A percentile compares a stretch with the other conserved stretches of the same genome.
These are phyloP conservation scores for Triops cancriformis DNA, from an alignment of 1,140 invertebrate species.

Conservation along the genomic window DNA sequence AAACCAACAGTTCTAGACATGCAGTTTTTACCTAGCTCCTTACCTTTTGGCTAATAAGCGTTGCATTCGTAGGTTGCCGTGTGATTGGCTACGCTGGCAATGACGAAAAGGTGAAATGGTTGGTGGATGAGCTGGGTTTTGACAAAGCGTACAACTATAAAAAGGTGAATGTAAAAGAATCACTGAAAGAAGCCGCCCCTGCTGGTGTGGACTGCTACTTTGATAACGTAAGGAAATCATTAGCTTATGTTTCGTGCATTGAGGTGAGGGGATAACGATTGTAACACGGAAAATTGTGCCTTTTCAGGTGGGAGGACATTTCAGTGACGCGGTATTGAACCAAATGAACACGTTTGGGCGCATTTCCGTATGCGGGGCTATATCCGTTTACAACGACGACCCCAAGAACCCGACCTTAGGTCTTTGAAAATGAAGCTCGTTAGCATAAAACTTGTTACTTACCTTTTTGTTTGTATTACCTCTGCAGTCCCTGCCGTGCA, in stretches of 20 bases:
- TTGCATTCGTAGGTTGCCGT: slow-evolving; percentile 43
- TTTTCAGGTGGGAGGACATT: slow-evolving; percentile 55
- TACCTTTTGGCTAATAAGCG: slow-evolving; percentile 30
- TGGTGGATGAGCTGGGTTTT: slow-evolving; percentile 54
- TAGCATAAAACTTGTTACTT: not conserved
- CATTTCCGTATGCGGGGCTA: slow-evolving; percentile 54
- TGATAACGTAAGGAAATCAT: slow-evolving; percentile 51
- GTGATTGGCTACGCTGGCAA: slow-evolving; percentile 62
- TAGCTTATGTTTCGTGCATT: not conserved
- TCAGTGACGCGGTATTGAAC: slow-evolving; percentile 49
- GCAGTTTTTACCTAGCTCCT: not conserved
- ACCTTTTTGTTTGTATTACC: slow-evolving; percentile 24
- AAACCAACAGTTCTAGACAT: too few relatives aligned
- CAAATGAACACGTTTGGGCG: slow-evolving; percentile 54
- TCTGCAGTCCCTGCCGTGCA: slow-evolving; percentile 44
- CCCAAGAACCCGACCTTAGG: slow-evolving; percentile 33
- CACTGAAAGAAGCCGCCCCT: slow-evolving; percentile 53
- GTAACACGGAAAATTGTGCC: not conserved
- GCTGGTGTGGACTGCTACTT: slow-evolving; percentile 62
- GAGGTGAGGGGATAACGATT: not conserved
- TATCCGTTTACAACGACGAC: slow-evolving; percentile 41
- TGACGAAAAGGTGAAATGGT: slow-evolving; percentile 59
- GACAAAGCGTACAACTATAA: slow-evolving; percentile 65
- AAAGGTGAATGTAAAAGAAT: slow-evolving; percentile 44
- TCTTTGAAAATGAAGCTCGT: slow-evolving; percentile 28